phyloP scores from a whole-genome alignment of 2,888 invertebrate genomes.

The Leptogaster cylindrica region DNA sequence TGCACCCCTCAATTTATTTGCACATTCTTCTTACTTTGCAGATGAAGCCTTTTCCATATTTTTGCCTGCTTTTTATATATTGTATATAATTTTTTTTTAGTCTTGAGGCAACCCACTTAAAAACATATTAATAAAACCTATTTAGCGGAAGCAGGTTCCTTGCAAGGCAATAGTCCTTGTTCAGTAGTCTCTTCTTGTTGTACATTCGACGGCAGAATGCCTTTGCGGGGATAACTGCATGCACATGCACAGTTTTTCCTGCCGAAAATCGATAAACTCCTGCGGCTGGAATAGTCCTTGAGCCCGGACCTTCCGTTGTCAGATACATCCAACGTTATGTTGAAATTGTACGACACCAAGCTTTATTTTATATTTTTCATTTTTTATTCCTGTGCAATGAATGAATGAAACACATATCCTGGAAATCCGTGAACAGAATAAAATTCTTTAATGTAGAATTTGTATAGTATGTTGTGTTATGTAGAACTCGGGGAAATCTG shows the following conservation, averaged over 20 bases:
- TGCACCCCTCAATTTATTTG: conserved; percentile 5
- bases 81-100: no score
- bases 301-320: conserved; percentile 16
- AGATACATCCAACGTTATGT: conserved; percentile 25
- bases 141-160: conserved; percentile 23
- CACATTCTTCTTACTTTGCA: background rate
- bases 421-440: no score
- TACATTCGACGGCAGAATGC: background rate
- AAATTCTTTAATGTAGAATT: no score
- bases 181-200: background rate
- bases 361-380: no score
- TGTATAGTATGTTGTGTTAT: no score
- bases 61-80: no score
- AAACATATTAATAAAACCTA: conserved; percentile 23
- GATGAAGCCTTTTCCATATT: no score
- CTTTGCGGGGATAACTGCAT: background rate
- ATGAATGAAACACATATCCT: no score
- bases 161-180: conserved; percentile 12
- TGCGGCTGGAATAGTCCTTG: conserved; percentile 13
- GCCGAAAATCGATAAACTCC: conserved; percentile 17
- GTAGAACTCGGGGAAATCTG: background rate
- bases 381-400: no score
- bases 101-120: conserved; percentile 18
- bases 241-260: conserved; percentile 20
- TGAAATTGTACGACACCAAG: no score